These are phyloP conservation scores for Pristis pectinata DNA, from an alignment of 2,797 vertebrate species.

Conservation along the genomic window DNA sequence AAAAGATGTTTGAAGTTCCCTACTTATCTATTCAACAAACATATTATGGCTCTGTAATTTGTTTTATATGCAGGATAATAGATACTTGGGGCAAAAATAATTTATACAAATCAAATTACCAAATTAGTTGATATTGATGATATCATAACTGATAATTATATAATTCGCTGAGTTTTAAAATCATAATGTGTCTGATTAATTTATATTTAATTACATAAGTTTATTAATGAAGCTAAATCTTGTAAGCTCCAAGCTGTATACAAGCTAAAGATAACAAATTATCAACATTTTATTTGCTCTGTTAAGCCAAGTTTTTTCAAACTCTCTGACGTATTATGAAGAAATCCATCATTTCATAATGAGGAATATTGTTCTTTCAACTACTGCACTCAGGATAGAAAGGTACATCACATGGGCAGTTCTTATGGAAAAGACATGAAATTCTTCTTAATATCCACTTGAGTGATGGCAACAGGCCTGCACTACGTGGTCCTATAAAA, in stretches of 20 bases:
- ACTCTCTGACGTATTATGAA: not conserved
- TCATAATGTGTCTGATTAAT: not conserved
- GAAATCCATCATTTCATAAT: not conserved
- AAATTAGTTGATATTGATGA: slow-evolving; percentile 4
- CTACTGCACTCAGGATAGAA: not conserved
- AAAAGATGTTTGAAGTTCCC: slow-evolving; percentile 16
- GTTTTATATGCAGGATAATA: not conserved
- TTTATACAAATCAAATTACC: not conserved
- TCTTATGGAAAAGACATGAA: not conserved
- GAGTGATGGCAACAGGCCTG: not conserved
- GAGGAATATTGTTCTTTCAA: not conserved
- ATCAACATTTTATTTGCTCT: not conserved
- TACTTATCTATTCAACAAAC: not conserved
- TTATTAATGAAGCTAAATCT: not conserved
- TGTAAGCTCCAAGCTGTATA: not conserved
- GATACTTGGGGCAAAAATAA: not conserved
- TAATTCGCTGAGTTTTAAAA: not conserved
- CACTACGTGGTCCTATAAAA: not conserved
- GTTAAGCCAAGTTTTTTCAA: not conserved
- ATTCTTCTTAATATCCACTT: not conserved
- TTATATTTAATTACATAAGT: not conserved
- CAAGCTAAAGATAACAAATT: not conserved
- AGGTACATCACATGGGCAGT: not conserved
- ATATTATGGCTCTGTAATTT: slow-evolving; percentile 19
- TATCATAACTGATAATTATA: not conserved